Evolutionary conservation across 1,140 invertebrate genomes (phyloP), one percentile per base, ranked within the genome.

Genomic region (Plodia interpunctella): DNA sequence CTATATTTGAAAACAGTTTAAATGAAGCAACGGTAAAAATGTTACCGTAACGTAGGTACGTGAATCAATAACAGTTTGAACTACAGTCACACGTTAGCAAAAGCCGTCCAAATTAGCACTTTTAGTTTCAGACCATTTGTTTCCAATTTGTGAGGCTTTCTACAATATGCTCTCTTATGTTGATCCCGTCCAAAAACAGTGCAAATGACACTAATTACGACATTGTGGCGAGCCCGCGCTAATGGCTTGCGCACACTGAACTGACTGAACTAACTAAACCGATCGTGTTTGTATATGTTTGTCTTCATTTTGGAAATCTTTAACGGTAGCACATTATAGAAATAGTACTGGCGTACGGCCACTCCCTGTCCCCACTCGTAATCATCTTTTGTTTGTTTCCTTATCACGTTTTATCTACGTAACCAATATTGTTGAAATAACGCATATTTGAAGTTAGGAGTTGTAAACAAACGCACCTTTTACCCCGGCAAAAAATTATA

Each of bases 101-200:
- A 85, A 85, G 80, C 80, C 80, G 73, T 78, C 74, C 83, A 88
- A 86, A 86, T 88, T 88, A 88, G 72, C 85, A 88, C 83, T 59
- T 76, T 60, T 54, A 71, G 72, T 44, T 70, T 76, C 70, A 62
- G 70, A 83, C 78, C 76, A 84, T 86, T 87, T 82, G 80, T 75
- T 78, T 72, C 79, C 80, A 87, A 87, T 85, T 86, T 85, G 75
- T 75, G 68, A 66, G 69, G 63, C 66, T 72, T 59, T 77, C 76
- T 70, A 83, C 84, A 85, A 76, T 78, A 70, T 80, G 72, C 71
- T 66, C 72, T 66, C 65, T 73, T 84, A 77, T 88, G 83, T 88
- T 88, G 80, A 88, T 88, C 83, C 83, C 80, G 65, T 84, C 80
- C 83, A 80, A 82, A 83, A 84, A 86, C 67, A 82, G 81, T 83